Percentiles rank a stretch among this genome's conserved stretches.
These are phyloP conservation scores for Hormiphora californensis DNA, from an alignment of 37 sponge, comb jelly and placozoan genomes.

Conservation along the genomic window DNA sequence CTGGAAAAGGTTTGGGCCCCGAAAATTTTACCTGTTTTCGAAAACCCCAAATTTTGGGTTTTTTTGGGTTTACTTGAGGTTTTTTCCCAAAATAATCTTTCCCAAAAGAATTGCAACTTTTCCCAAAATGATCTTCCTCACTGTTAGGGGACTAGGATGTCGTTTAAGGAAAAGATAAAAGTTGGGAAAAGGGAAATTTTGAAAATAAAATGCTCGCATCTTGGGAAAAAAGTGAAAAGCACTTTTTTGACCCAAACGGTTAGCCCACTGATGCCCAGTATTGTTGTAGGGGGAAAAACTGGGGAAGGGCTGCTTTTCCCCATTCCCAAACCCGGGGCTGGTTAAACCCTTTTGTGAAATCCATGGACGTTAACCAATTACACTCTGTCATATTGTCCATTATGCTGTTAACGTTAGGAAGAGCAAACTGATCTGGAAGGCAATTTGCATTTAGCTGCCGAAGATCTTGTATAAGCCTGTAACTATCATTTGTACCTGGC, in stretches of 20 bases:
- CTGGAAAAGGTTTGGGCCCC: background rate
- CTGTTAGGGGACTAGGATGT: background rate
- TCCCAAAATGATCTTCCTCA: slow-evolving; percentile 6
- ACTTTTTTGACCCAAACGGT: too few species aligned
- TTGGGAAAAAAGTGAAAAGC: too few species aligned
- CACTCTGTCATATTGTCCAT: slow-evolving; percentile 41
- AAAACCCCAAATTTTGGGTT: slow-evolving; percentile 20
- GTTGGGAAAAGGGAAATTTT: background rate
- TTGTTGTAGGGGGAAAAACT: too few species aligned
- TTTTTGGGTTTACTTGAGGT: background rate
- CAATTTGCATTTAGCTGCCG: background rate
- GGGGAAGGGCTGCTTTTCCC: too few species aligned
- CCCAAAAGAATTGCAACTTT: background rate
- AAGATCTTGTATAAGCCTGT: slow-evolving; percentile 11
- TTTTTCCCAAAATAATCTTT: slow-evolving; percentile 35
- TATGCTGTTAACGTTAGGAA: slow-evolving; percentile 23
- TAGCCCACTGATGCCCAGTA: too few species aligned
- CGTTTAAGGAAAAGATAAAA: background rate
- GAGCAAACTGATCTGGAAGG: background rate
- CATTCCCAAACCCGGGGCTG: background rate
- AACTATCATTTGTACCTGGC: background rate
- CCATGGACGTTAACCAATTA: slow-evolving; percentile 23
- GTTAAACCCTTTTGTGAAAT: background rate
- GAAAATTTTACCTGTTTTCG: background rate
- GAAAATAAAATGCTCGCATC: too few species aligned